Percentiles rank a stretch among this genome's conserved stretches.
phyloP scores from a whole-genome alignment of 2,888 invertebrate genomes.

The Empis livida region DNA sequence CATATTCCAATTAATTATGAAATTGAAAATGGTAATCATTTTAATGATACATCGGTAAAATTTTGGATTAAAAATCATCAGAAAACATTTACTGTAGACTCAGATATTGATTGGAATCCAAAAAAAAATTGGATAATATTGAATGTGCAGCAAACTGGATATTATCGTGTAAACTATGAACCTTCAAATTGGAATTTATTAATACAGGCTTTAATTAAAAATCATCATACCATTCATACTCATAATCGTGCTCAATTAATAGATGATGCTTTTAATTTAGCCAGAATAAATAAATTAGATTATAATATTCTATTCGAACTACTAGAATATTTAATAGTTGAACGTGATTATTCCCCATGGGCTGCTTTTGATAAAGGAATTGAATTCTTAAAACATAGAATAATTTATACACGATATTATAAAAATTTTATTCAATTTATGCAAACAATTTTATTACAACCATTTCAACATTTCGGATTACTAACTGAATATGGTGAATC shows the following conservation, averaged over 20 bases:
- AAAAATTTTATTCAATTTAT: background rate
- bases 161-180: conserved; percentile 54
- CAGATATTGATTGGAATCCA: background rate
- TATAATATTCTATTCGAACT: conserved; percentile 36
- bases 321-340: conserved; percentile 40
- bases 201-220: conserved; percentile 44
- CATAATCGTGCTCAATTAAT: conserved; percentile 69
- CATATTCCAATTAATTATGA: conserved; percentile 13
- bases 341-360: conserved; percentile 32
- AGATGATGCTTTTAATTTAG: conserved; percentile 58
- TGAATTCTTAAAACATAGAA: background rate
- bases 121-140: conserved; percentile 12
- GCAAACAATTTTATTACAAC: background rate
- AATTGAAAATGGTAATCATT: conserved; percentile 6
- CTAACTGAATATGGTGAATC: background rate
- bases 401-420: background rate
- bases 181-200: conserved; percentile 46
- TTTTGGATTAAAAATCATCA: conserved; percentile 7
- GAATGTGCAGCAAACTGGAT: conserved; percentile 12
- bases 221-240: conserved; percentile 49
- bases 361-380: background rate
- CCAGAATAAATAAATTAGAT: conserved; percentile 41
- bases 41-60: conserved; percentile 3
- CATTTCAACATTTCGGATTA: background rate
- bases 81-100: background rate